Percentiles rank a stretch among this genome's conserved stretches.
These are phyloP conservation scores for Dioctria linearis DNA, from an alignment of 2,888 invertebrate species.

Conservation along the genomic window DNA sequence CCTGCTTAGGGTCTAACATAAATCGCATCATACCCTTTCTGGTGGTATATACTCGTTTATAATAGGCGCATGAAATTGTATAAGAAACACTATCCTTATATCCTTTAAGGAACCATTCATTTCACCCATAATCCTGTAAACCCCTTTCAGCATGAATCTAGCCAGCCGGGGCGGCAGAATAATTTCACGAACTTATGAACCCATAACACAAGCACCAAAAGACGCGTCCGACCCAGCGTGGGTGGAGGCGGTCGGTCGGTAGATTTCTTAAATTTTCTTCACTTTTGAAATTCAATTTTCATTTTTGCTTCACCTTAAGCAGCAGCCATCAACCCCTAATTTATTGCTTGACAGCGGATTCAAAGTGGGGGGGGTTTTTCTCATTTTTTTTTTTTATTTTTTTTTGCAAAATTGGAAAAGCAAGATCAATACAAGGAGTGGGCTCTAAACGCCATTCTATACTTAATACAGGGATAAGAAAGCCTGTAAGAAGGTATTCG, in stretches of 20 bases:
- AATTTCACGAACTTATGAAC: constrained; percentile 6
- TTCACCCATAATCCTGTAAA: not conserved
- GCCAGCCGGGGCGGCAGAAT: not conserved
- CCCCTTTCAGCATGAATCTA: constrained; percentile 7
- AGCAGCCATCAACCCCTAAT: constrained; percentile 50
- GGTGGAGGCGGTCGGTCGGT: not conserved
- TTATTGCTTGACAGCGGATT: constrained; percentile 51
- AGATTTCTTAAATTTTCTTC: not conserved
- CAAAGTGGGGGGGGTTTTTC: not conserved
- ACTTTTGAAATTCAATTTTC: constrained; percentile 50
- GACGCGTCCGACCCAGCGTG: not conserved
- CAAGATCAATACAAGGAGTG: constrained; percentile 46
- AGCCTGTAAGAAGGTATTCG: not conserved
- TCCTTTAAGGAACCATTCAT: not conserved
- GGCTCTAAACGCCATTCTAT: not conserved
- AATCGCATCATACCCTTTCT: not conserved
- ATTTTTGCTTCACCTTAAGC: constrained; percentile 36
- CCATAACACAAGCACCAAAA: not conserved
- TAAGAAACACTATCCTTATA: not conserved
- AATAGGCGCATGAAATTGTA: not conserved
- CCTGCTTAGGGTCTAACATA: not conserved
- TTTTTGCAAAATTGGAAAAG: constrained; percentile 42
- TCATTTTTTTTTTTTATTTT: not conserved
- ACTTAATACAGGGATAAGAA: not conserved
- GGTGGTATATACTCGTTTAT: not conserved